phyloP scores from a whole-genome alignment of 2,888 invertebrate genomes.

The Gandaritis pyraliata region DNA sequence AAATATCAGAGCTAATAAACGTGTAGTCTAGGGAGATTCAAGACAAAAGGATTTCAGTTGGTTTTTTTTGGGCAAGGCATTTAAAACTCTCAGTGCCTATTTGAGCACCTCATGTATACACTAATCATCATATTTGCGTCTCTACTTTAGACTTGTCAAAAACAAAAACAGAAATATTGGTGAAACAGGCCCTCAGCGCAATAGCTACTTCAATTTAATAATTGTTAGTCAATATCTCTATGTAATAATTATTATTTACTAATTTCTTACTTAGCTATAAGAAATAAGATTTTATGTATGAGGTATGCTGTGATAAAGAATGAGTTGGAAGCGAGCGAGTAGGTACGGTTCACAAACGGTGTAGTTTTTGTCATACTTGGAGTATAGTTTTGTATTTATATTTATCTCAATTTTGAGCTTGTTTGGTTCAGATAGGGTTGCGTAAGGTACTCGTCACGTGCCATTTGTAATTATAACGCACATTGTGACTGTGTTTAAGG shows the following conservation, averaged over 20 bases:
- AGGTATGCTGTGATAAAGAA: conserved; percentile 78
- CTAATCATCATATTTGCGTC: too few relatives aligned
- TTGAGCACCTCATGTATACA: too few relatives aligned
- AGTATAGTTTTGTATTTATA: conserved; percentile 25
- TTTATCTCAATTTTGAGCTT: conserved; percentile 34
- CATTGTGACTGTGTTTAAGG: conserved; percentile 7
- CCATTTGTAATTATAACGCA: conserved; percentile 13
- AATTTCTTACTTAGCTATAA: conserved; percentile 69
- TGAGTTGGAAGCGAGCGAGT: conserved; percentile 60
- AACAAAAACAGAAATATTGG: too few relatives aligned
- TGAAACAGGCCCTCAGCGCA: too few relatives aligned
- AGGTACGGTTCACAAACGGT: conserved; percentile 47
- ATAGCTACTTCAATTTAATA: conserved; percentile 5
- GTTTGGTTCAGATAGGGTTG: conserved; percentile 7
- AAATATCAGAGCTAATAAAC: too few relatives aligned
- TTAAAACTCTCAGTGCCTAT: too few relatives aligned
- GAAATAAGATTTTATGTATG: conserved; percentile 56
- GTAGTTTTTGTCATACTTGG: conserved; percentile 43
- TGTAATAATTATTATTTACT: conserved; percentile 38
- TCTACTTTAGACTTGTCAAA: too few relatives aligned
- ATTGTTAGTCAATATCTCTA: conserved; percentile 4
- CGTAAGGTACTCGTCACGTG: conserved; percentile 6
- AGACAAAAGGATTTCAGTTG: too few relatives aligned
- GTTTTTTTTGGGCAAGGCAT: too few relatives aligned
- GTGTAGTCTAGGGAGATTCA: too few relatives aligned